Conservation (phyloP, 2,888 invertebrate species). For the Drosophila prostipennis region DNA sequence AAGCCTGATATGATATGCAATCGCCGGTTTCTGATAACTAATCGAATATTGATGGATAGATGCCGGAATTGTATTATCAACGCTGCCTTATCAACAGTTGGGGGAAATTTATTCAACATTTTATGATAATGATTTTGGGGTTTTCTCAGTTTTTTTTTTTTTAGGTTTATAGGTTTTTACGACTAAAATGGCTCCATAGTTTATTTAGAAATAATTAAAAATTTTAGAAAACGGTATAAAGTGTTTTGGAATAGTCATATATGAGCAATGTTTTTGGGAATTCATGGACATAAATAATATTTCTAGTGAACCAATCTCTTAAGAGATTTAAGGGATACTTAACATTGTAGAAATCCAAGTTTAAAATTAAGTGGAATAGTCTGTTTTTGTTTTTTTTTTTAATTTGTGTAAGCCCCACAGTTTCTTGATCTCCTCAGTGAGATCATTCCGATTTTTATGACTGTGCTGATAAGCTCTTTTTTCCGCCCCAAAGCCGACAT, state of each 20-base stretch:
- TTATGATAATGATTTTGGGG: not conserved
- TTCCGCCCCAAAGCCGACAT: constrained; percentile 1
- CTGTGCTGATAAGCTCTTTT: constrained; percentile 22
- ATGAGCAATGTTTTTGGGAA: too few species aligned
- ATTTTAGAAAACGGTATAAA: too few species aligned
- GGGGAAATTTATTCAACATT: not conserved
- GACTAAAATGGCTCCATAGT: too few species aligned
- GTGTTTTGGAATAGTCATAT: too few species aligned
- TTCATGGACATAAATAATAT: too few species aligned
- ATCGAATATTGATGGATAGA: constrained; percentile 39
- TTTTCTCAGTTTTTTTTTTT: not conserved
- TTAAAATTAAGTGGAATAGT: not conserved
- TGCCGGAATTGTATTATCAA: constrained; percentile 13
- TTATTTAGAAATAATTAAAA: too few species aligned
- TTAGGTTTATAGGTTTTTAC: too few species aligned
- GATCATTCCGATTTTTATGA: constrained; percentile 22
- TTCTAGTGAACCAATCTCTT: too few species aligned
- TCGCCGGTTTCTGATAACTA: constrained; percentile 14
- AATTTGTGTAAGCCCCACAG: not conserved
- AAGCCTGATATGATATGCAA: constrained; percentile 31
- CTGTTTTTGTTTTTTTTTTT: not conserved
- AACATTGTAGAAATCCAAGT: not conserved
- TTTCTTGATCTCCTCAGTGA: constrained; percentile 26
- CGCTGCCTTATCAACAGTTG: constrained; percentile 8
- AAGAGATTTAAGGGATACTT: not conserved